Base-by-base conservation (phyloP, 2,888 invertebrate species). In the Cataglyphis cursor region DNA sequence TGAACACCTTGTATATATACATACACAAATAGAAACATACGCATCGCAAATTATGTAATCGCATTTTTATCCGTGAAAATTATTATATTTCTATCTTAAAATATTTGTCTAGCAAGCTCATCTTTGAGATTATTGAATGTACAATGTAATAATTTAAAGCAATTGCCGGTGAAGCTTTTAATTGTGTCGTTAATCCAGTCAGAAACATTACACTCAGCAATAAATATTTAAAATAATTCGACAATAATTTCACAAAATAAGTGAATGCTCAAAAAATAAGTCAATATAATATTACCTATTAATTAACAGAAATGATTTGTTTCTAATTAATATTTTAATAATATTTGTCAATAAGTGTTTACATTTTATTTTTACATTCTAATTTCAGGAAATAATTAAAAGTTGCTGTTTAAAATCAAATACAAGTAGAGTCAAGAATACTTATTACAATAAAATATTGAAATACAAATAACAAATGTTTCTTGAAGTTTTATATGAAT, bases 131-230 rank as follows among this genome's bases (percentile, higher is more conserved):
- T 75, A 21, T 64, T 6, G 48, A 24, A 64, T 24, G 18, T 12
- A 57, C 31, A 38, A 28, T 10, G 21, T 31, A 21, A 80, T 68
- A 82, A 73, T 83, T 87, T 82, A 85, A 62, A 48, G 15, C 62
- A 18, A 21, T 21, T 15, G 5, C 3, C 12, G 9, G 18, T 18
- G 24, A 21, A 61, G 10, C 5, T 1, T 31, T n/a, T 48, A 18
- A 62, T 35, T 74, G 10, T 5, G 10, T 61, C 21, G 21, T 21
- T 62, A 44, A 74, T 15, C 15, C 41, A 8, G 5, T 6, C 6
- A 12, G 31, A 44, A 61, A n/a, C 41, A 8, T 12, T 31, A 12
- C 8, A 5, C 31, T 28, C 21, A 18, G 31, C 3, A 64, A 48
- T 35, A n/a, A 38, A 24, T 38, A 0, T 64, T n/a, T n/a, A n/a